These are phyloP conservation scores for Pomatostomus ruficeps DNA, from an alignment of 2,113 vertebrate genomes.

Conservation along the genomic window DNA sequence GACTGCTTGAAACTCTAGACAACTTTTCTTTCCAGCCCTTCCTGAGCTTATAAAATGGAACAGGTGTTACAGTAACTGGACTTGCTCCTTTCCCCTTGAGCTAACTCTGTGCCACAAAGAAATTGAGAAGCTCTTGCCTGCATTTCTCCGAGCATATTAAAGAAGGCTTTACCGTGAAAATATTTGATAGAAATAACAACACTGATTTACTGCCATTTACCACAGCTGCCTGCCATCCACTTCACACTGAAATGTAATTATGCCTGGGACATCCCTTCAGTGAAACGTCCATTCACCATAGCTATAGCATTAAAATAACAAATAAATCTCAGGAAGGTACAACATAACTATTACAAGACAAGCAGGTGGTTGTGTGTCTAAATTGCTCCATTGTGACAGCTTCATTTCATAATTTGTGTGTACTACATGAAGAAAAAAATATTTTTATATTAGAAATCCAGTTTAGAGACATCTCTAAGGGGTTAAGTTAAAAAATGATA, in stretches of 20 bases:
- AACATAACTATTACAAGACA: not conserved
- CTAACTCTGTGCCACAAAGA: not conserved
- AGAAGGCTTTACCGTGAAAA: not conserved
- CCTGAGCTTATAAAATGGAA: not conserved
- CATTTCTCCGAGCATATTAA: not conserved
- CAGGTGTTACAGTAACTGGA: not conserved
- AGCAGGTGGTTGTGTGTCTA: not conserved
- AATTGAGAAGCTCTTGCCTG: not conserved
- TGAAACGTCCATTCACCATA: not conserved
- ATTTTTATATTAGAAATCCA: not conserved
- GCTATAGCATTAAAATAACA: not conserved
- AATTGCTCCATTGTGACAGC: not conserved
- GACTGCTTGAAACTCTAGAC: not conserved
- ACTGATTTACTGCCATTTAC: not conserved
- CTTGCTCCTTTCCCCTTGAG: not conserved
- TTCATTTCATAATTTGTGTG: not conserved
- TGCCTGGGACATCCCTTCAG: not conserved
- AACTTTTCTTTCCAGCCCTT: not conserved
- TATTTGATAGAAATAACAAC: not conserved
- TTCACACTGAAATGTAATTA: not conserved
- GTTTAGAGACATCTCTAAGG: not conserved
- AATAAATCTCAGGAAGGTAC: not conserved
- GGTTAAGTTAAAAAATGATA: not conserved
- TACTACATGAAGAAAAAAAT: not conserved
- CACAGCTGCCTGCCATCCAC: not conserved